Base-by-base conservation (phyloP, 1,140 invertebrate species). In the Aphis gossypii region DNA sequence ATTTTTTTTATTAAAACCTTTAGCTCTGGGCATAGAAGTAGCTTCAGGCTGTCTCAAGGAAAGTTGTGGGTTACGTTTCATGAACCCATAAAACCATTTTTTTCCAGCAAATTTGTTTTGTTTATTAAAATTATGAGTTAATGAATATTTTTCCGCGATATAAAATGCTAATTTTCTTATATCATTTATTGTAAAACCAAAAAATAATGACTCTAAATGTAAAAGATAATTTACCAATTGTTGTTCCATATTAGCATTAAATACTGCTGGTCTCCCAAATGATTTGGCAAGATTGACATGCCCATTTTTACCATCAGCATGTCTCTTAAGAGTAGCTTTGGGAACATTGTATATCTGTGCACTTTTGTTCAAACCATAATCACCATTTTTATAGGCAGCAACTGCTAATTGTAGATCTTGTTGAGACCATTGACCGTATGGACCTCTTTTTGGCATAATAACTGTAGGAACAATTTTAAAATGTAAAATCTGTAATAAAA, bases 21-120 rank as follows among this genome's bases (percentile, higher is more conserved):
- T 94, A 30, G 94, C 94, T 94, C 95, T 94, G 11, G 95, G 94
- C 35, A 95, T 83, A 68, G 95, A 95, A 35, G 95, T 96, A 48
- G 94, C 94, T 94, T 96, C 95, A 56, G 95, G 95, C 93, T 93
- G 94, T 93, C 95, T 94, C 44, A 82, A 96, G 87, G 23, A 94
- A 94, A 86, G 96, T 51, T 95, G 94, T 60, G 95, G 95, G 94
- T 96, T 94, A 94, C 94, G 56, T 46, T 93, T 76, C 86, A 93
- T 46, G 92, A 94, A 92, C 93, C 89, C 20, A 35, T 90, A 44
- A 44, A 93, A 87, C 94, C 94, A 94, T 41, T 83, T 83, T 41
- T 83, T 82, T 11, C 90, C 93, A 38, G 94, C 93, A 23, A 87
- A 92, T 68, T 92, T 41, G 44, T 56, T 90, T 18, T 90, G 51